Evolutionary conservation across 2,113 vertebrate species (phyloP).

Genomic region (Mastomys natalensis): DNA sequence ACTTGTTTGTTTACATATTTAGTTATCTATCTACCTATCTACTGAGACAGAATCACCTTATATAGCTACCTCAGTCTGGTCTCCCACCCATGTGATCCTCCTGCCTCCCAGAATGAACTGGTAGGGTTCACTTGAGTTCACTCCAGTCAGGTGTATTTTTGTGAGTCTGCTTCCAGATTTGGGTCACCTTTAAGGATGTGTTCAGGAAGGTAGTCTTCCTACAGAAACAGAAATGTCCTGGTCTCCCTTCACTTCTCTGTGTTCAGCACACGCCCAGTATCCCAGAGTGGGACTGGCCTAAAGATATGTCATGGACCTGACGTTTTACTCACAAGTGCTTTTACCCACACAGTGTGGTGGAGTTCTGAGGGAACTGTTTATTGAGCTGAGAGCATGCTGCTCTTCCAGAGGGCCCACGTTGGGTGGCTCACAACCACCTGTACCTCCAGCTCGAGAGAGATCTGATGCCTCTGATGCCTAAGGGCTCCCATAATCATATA

Average conservation of each 20-base stretch:
- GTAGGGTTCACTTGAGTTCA: background rate
- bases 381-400: no score
- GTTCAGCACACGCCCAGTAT: background rate
- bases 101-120: background rate
- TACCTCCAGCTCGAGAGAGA: background rate
- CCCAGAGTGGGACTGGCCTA: background rate
- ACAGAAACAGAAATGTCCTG: background rate
- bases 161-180: background rate
- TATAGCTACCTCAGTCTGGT: background rate
- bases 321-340: background rate
- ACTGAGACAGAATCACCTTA: background rate
- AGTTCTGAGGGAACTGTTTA: background rate
- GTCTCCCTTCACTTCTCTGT: background rate
- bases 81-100: background rate
- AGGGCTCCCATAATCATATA: background rate
- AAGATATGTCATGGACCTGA: background rate
- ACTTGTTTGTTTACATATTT: no score
- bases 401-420: background rate
- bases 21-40: background rate
- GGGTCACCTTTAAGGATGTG: background rate
- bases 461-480: no score
- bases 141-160: background rate
- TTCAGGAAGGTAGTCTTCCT: slow-evolving; percentile 5
- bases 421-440: background rate
- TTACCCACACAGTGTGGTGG: background rate